Conservation (phyloP, 2,113 vertebrate genomes). For the Agelaius tricolor region DNA sequence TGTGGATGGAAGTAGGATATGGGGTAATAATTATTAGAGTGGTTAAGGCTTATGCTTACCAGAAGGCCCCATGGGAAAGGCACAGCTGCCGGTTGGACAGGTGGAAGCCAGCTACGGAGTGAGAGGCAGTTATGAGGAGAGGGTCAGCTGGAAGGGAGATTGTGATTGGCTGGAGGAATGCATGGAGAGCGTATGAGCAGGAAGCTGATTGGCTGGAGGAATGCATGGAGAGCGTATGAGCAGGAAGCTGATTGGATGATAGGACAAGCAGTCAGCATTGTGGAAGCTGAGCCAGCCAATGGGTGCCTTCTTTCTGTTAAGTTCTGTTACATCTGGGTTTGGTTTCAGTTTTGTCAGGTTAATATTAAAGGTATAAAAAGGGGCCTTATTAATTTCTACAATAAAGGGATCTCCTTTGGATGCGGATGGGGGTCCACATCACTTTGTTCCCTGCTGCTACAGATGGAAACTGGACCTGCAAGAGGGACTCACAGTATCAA, state of each 20-base stretch:
- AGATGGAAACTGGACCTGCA: not conserved
- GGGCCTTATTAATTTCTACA: not conserved
- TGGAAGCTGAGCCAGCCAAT: not conserved
- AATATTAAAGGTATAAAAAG: not conserved
- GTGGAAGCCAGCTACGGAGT: fast-evolving
- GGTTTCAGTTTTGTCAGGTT: not conserved
- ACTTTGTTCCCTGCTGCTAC: not conserved
- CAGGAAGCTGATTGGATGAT: not conserved
- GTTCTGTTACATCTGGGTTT: not conserved
- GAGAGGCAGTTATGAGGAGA: not conserved
- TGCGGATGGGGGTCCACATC: not conserved
- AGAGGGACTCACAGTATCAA: not conserved
- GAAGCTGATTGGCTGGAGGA: not conserved
- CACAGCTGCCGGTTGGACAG: not conserved
- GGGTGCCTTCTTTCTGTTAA: not conserved
- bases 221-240: fast-evolving
- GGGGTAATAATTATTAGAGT: not conserved
- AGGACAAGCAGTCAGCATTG: not conserved
- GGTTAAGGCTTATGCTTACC: not conserved
- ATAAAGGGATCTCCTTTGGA: not conserved
- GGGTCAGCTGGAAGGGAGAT: not conserved
- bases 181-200: not conserved
- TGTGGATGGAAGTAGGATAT: not conserved
- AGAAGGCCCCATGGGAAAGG: not conserved
- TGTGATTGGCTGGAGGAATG: not conserved